These are phyloP conservation scores for Parnassius mnemosyne DNA, from an alignment of 2,888 invertebrate species.

Conservation along the genomic window DNA sequence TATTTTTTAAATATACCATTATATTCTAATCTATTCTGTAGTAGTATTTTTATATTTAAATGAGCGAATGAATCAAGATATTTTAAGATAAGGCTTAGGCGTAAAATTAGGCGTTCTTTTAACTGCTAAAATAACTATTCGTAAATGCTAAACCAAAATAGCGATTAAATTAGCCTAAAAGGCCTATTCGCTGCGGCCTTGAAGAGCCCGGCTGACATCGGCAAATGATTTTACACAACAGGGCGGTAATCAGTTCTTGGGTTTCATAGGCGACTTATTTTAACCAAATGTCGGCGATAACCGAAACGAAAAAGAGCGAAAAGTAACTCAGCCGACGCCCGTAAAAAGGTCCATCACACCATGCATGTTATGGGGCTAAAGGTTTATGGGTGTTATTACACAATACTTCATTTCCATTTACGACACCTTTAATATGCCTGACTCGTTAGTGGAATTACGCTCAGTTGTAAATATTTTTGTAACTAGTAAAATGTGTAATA, in stretches of 20 bases:
- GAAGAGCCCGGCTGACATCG: too few species aligned
- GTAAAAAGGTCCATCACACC: slow-evolving; percentile 38
- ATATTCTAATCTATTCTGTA: too few species aligned
- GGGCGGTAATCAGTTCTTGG: slow-evolving; percentile 12
- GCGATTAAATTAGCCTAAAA: too few species aligned
- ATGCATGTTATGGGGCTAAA: slow-evolving; percentile 36
- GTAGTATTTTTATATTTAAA: too few species aligned
- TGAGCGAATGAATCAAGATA: too few species aligned
- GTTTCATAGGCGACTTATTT: slow-evolving; percentile 51
- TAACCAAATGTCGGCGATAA: slow-evolving; percentile 41
- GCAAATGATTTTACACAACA: too few species aligned
- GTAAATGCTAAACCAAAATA: too few species aligned
- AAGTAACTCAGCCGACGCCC: slow-evolving; percentile 39
- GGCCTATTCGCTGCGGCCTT: too few species aligned
- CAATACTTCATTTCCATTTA: slow-evolving; percentile 25
- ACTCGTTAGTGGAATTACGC: slow-evolving; percentile 5
- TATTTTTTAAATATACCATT: too few species aligned
- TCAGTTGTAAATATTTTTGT: slow-evolving; percentile 5
- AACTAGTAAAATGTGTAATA: neutral
- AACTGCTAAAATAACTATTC: too few species aligned
- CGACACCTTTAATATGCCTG: slow-evolving; percentile 10
- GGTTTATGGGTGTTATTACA: slow-evolving; percentile 37
- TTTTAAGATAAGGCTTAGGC: too few species aligned
- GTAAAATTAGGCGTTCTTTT: too few species aligned
- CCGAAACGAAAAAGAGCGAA: slow-evolving; percentile 55